A percentile compares a stretch with the other conserved stretches of the same genome.
Evolutionary conservation across 1,140 invertebrate species (phyloP).

Genomic region (Polyergus mexicanus): DNA sequence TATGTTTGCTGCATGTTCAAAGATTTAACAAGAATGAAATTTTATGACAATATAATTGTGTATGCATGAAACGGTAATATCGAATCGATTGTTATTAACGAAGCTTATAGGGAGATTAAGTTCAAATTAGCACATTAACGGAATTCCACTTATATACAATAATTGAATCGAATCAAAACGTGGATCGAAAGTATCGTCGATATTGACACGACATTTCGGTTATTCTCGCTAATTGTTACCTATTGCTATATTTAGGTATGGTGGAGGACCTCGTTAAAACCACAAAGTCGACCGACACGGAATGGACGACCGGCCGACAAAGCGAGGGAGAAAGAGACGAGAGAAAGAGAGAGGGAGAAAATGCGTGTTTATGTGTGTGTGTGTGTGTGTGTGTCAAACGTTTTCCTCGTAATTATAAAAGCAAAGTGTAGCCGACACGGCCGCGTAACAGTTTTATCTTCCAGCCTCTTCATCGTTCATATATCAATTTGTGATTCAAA

Average conservation of each 20-base stretch:
- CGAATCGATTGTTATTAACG: conserved; percentile 9
- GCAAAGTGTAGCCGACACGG: conserved; percentile 43
- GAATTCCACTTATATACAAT: background rate
- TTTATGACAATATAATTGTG: conserved; percentile 12
- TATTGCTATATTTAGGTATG: background rate
- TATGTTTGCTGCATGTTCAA: background rate
- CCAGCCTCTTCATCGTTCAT: conserved; percentile 37
- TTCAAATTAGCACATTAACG: background rate
- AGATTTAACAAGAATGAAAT: conserved; percentile 9
- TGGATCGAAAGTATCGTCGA: background rate
- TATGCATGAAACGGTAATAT: conserved; percentile 8
- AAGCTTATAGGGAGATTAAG: conserved; percentile 6
- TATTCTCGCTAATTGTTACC: conserved; percentile 50
- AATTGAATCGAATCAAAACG: conserved; percentile 13
- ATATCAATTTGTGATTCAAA: conserved; percentile 55
- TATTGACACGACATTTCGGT: conserved; percentile 37
- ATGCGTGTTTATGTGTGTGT: background rate
- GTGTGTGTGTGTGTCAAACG: conserved; percentile 25
- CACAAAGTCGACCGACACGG: conserved; percentile 49
- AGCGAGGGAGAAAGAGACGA: background rate
- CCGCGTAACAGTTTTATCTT: conserved; percentile 43
- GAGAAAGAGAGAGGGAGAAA: background rate
- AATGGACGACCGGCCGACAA: conserved; percentile 26
- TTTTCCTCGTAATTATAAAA: conserved; percentile 56
- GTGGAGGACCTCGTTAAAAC: conserved; percentile 22